phyloP scores from a whole-genome alignment of 2,113 vertebrate species.

The Hiodon tergisus region DNA sequence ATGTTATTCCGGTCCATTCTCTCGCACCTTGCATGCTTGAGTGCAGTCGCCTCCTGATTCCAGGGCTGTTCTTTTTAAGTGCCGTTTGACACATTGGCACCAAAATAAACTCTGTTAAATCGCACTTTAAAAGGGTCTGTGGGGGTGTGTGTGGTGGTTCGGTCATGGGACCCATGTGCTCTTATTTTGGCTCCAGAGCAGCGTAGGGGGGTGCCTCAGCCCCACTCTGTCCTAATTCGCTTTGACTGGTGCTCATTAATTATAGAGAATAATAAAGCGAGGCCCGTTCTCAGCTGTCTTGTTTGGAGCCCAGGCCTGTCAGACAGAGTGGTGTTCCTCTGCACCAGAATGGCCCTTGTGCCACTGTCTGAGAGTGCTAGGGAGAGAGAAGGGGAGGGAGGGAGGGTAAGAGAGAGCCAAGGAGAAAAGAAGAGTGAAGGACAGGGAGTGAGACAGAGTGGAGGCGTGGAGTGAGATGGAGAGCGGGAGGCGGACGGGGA shows the following conservation, averaged over 20 bases:
- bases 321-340: no score
- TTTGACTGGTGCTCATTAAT: background rate
- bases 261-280: background rate
- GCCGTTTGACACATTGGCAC: no score
- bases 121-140: no score
- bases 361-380: background rate
- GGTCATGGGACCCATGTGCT: background rate
- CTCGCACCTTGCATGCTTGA: no score
- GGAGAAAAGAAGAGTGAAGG: background rate
- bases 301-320: background rate
- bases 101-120: no score
- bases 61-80: no score
- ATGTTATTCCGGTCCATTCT: no score
- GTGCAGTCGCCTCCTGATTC: no score
- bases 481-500: background rate
- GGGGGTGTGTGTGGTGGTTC: background rate
- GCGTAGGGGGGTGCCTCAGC: background rate
- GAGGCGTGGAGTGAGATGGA: slow-evolving; percentile 9
- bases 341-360: no score
- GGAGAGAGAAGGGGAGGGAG: slow-evolving; percentile 4
- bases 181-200: background rate
- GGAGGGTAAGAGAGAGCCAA: background rate
- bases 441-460: background rate
- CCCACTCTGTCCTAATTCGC: background rate
- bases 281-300: background rate